Percentiles rank a stretch among this genome's conserved stretches.
Evolutionary conservation across 2,797 vertebrate genomes (phyloP).

Genomic region (Vireo griseus): DNA sequence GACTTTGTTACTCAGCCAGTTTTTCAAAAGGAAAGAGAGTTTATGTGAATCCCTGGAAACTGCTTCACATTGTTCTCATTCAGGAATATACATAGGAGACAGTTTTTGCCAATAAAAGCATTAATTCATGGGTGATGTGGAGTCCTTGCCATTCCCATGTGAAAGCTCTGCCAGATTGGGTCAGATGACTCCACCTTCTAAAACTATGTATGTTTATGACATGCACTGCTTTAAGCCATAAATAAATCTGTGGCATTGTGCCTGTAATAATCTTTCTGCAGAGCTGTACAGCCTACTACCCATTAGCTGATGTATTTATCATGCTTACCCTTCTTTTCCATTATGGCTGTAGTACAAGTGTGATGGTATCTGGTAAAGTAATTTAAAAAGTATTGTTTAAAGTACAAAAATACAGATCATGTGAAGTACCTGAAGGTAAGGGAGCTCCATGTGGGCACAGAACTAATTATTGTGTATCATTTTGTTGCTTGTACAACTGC

Average conservation of each 20-base stretch:
- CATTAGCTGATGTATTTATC: slow-evolving; percentile 56
- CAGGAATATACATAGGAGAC: slow-evolving; percentile 32
- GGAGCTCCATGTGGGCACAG: not conserved
- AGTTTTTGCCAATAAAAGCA: slow-evolving; percentile 56
- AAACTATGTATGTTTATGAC: slow-evolving; percentile 55
- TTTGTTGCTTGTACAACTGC: not conserved
- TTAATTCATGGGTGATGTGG: slow-evolving; percentile 43
- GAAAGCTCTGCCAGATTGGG: slow-evolving; percentile 55
- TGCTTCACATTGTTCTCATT: slow-evolving; percentile 43
- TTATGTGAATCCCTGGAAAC: slow-evolving; percentile 33
- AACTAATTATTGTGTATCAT: not conserved
- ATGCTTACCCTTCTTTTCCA: slow-evolving; percentile 46
- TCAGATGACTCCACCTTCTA: slow-evolving; percentile 59
- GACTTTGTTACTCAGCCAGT: not conserved
- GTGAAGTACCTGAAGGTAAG: not conserved
- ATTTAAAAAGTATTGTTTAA: slow-evolving; percentile 20
- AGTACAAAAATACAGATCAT: not conserved
- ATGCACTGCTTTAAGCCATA: slow-evolving; percentile 45
- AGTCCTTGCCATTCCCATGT: slow-evolving; percentile 31
- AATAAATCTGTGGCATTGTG: slow-evolving; percentile 53
- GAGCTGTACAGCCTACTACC: slow-evolving; percentile 24
- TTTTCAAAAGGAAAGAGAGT: slow-evolving; percentile 11
- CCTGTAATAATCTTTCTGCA: slow-evolving; percentile 51
- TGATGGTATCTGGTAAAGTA: slow-evolving; percentile 32
- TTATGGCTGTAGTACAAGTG: not conserved